Base-by-base conservation (phyloP, 2,113 vertebrate species). In the Microtus oregoni region DNA sequence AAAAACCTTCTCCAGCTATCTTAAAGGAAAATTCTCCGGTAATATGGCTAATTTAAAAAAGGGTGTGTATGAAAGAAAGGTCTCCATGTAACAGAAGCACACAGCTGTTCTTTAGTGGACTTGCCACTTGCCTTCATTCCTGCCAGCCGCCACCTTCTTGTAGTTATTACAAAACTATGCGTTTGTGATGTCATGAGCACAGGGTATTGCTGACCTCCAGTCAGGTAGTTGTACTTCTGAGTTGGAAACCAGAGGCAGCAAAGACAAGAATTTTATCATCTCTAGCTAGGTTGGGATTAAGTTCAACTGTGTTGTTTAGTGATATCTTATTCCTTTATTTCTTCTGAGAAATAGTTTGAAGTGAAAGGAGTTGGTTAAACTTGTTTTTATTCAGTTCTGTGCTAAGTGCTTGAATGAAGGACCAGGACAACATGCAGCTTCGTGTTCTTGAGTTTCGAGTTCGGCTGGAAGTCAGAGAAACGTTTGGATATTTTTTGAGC, bases 131-230 rank as follows among this genome's bases (percentile, higher is more conserved):
- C 75, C 67, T 92, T 55, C n/a, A 52, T 81, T 65, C 26, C 67
- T 92, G 38, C 35, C 41, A 24, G 28, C 38, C 75, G 0, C 19
- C 24, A 28, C 86, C 88, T 72, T 35, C 88, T 92, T 85, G 89
- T 68, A 90, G 67, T 97, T 95, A 92, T 95, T 79, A 87, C 94
- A 88, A 94, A 90, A 87, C 92, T 94, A 12, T 95, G 95, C 87
- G 70, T 94, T 96, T 97, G 67, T 97, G 94, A 96, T 91, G 95
- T 97, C 95, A 95, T 5, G 65, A 92, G 61, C 73, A 91, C 88
- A 91, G 90, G 26, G 94, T 92, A 83, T 82, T 86, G 67, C 79
- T 85, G 86, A 78, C 61, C 73, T 96, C 72, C 63, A 82, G 73
- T 89, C 76, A 94, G 79, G 30, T 91, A 77, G 61, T 15, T 81